These are phyloP conservation scores for Syngnathoides biaculeatus DNA, from an alignment of 2,113 vertebrate genomes.

Conservation along the genomic window DNA sequence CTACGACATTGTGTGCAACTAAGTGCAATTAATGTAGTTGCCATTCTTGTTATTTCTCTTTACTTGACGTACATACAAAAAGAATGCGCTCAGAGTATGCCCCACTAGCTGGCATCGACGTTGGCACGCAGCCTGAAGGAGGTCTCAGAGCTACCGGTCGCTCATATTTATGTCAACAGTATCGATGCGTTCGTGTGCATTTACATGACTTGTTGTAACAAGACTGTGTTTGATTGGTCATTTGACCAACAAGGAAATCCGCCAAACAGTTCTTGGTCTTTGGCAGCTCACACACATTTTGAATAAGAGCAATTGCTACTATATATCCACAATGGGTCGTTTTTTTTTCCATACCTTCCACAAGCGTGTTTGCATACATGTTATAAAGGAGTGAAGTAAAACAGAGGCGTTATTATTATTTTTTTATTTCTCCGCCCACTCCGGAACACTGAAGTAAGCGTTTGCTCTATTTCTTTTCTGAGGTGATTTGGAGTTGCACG, in stretches of 20 bases:
- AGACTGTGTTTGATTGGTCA: slow-evolving; percentile 48
- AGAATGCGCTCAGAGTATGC: too few species aligned
- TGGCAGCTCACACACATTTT: neutral
- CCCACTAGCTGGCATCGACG: too few species aligned
- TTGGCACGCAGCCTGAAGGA: too few species aligned
- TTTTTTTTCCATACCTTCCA: neutral
- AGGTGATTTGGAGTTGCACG: slow-evolving; percentile 72
- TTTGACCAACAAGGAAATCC: slow-evolving; percentile 48
- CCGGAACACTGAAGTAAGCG: slow-evolving; percentile 60
- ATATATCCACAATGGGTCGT: neutral
- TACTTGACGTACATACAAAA: too few species aligned
- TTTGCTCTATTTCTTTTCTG: slow-evolving; percentile 63
- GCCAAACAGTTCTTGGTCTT: slow-evolving; percentile 21
- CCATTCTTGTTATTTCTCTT: too few species aligned
- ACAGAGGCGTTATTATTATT: slow-evolving; percentile 11
- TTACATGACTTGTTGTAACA: slow-evolving; percentile 27
- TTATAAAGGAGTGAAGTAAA: slow-evolving; percentile 1
- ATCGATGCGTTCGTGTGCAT: slow-evolving; percentile 41
- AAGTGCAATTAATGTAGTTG: too few species aligned
- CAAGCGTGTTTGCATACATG: accelerated
- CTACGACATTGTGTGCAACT: too few species aligned
- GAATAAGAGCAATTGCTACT: neutral
- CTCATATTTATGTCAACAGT: neutral
- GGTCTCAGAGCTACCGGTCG: neutral
- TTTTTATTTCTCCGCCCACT: slow-evolving; percentile 57